Conservation (phyloP, 1,140 invertebrate species). For the Caenorhabditis elegans region DNA sequence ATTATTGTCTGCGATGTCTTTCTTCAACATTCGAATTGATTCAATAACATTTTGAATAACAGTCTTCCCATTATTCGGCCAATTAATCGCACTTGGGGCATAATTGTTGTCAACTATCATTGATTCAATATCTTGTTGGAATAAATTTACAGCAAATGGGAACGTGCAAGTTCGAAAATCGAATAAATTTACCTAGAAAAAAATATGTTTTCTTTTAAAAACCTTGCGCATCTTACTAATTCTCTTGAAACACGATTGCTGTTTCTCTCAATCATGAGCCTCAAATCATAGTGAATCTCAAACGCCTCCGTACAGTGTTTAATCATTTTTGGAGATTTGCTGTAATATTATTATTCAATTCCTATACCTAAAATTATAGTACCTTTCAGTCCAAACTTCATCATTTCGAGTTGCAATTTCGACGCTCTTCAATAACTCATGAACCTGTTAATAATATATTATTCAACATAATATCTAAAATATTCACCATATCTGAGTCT, state of each 20-base stretch:
- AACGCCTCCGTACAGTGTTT: background rate
- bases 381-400: background rate
- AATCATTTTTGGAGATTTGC: conserved; percentile 10
- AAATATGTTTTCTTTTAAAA: background rate
- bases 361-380: background rate
- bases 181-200: conserved; percentile 15
- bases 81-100: background rate
- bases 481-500: conserved; percentile 2
- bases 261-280: conserved; percentile 20
- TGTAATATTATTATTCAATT: background rate
- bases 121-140: conserved; percentile 14
- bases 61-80: conserved; percentile 10
- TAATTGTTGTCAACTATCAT: background rate
- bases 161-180: conserved; percentile 34
- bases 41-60: conserved; percentile 38
- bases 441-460: background rate
- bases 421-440: background rate
- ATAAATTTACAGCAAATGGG: conserved; percentile 27
- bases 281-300: conserved; percentile 17
- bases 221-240: background rate
- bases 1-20: background rate
- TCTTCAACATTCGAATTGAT: background rate
- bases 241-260: conserved; percentile 18
- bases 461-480: background rate
- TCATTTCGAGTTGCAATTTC: background rate